Conservation (phyloP, 2,797 vertebrate genomes). For the Leuciscus waleckii region DNA sequence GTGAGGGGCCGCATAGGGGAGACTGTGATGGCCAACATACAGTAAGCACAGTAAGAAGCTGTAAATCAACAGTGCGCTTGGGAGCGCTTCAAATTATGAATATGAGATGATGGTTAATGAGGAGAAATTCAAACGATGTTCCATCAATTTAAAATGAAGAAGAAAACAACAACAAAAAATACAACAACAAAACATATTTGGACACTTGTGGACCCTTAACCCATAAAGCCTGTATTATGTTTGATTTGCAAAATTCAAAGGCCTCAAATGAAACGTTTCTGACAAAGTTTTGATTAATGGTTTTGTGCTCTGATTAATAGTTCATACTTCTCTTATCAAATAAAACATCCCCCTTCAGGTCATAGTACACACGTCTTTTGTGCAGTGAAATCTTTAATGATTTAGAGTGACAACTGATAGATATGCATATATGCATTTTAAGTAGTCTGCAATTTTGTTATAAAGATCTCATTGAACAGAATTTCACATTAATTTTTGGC, state of each 20-base stretch:
- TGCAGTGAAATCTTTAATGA: background rate
- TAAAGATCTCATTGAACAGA: background rate
- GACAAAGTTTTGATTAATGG: no score
- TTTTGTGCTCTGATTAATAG: background rate
- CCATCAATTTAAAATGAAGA: background rate
- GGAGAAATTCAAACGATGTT: background rate
- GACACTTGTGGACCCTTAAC: background rate
- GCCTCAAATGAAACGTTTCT: background rate
- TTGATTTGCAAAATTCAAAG: background rate
- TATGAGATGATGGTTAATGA: background rate
- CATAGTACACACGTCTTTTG: no score
- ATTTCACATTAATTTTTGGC: background rate
- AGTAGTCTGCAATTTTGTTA: background rate
- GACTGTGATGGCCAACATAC: conserved; percentile 52
- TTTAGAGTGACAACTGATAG: background rate
- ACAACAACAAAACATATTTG: background rate
- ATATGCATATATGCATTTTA: no score
- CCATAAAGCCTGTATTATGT: background rate
- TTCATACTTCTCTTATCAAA: background rate
- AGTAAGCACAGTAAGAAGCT: background rate
- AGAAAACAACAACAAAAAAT: background rate
- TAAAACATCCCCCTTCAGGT: background rate
- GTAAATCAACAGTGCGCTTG: conserved; percentile 15
- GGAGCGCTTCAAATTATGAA: background rate
- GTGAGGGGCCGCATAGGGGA: conserved; percentile 59